Evolutionary conservation across 1,140 invertebrate genomes (phyloP), one percentile per base, ranked within the genome.

Genomic region (Ceratitis capitata): DNA sequence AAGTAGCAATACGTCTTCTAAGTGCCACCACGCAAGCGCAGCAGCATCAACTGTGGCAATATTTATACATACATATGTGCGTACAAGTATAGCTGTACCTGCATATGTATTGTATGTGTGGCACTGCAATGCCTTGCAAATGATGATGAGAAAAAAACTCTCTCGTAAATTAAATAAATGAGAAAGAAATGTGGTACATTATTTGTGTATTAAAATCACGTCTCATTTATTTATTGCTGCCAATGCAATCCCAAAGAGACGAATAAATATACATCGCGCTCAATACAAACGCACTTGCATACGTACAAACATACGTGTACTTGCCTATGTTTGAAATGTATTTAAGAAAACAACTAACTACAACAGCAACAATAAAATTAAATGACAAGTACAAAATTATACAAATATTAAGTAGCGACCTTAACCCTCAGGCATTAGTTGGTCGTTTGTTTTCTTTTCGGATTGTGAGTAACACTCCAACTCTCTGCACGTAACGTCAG

Each of bases 181-280:
- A 83, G 69, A 87, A 88, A 84, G 51, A 84, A 84, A 84, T 84
- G 82, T 83, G 82, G 82, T 53, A 53, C 82, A 83, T 83, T 91
- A 90, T 91, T 91, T 91, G 89, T 89, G 89, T 90, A 91, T 91
- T 91, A 88, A 91, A 91, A 91, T 90, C 90, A 91, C 90, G 90
- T 91, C 88, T 90, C 90, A 90, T 91, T 91, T 91, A 91, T 91
- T 91, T 91, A 91, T 91, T 91, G 89, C 90, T 89, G 86, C 89
- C 84, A 89, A 89, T 88, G 86, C 82, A 87, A 84, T 87, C 74
- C 85, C 69, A 78, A 78, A 78, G 69, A 78, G 69, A 78, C 69
- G 42, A 78, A 78, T 78, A 78, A 78, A 78, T 78, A 78, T 45
- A 45, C 19, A 45, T 45, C 69, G 19, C n/a, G 26, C 32, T 14